These are phyloP conservation scores for Branchipolynoe longqiensis DNA, from an alignment of 2,888 invertebrate species.

Conservation along the genomic window DNA sequence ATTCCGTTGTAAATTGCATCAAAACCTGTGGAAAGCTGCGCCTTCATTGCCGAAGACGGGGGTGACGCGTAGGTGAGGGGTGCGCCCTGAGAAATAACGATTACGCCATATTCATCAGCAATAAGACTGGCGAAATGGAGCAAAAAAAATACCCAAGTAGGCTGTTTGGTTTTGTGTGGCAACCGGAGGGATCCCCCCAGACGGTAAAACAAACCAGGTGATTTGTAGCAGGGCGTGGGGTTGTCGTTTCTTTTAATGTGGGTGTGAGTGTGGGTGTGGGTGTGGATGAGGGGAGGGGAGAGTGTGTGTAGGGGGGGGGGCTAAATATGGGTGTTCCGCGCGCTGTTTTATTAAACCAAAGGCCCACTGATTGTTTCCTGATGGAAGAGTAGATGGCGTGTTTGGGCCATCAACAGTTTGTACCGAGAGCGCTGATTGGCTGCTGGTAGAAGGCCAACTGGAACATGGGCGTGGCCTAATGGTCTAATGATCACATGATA, in stretches of 20 bases:
- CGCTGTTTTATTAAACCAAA: slow-evolving; percentile 13
- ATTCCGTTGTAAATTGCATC: slow-evolving; percentile 11
- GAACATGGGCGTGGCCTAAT: not conserved
- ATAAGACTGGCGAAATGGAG: not conserved
- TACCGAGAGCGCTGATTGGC: slow-evolving; percentile 27
- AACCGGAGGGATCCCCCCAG: slow-evolving; percentile 9
- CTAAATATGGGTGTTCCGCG: too few species aligned
- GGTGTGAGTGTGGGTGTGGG: not conserved
- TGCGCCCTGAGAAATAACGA: slow-evolving; percentile 2
- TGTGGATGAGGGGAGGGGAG: not conserved
- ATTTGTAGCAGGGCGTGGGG: not conserved
- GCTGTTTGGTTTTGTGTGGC: not conserved
- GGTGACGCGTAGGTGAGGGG: not conserved
- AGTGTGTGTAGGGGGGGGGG: too few species aligned
- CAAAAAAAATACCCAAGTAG: not conserved
- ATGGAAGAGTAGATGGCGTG: slow-evolving; percentile 30
- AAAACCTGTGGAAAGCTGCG: not conserved
- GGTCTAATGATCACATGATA: too few species aligned
- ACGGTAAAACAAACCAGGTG: slow-evolving; percentile 11
- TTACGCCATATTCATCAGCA: slow-evolving; percentile 19
- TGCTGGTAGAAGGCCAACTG: not conserved
- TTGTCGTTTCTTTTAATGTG: not conserved
- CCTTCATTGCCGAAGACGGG: not conserved
- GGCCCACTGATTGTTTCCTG: slow-evolving; percentile 12
- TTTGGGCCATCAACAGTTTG: slow-evolving; percentile 32